These are phyloP conservation scores for Phacellophora camtschatica DNA, from an alignment of 30 jellyfish, hydroid and myxozoan species.

Conservation along the genomic window DNA sequence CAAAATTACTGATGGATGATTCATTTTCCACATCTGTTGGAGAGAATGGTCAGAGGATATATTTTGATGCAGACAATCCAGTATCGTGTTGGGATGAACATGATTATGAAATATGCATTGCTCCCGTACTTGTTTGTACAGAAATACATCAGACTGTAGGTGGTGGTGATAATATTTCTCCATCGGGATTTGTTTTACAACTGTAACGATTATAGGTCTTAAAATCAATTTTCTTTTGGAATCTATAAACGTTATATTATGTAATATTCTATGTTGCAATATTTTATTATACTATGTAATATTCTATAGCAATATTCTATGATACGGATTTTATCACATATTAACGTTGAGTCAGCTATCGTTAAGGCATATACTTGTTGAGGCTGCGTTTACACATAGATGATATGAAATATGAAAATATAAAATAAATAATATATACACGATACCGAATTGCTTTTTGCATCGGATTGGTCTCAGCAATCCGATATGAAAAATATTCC, in stretches of 20 bases:
- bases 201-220: background rate
- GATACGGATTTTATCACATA: too few species aligned
- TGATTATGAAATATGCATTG: slow-evolving; percentile 86
- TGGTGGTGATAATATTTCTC: slow-evolving; percentile 93
- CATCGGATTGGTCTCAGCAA: background rate
- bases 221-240: too few species aligned
- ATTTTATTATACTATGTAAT: too few species aligned
- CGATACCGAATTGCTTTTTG: background rate
- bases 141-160: slow-evolving; percentile 89
- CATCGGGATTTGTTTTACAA: slow-evolving; percentile 81
- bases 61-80: slow-evolving; percentile 67
- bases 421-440: too few species aligned
- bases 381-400: too few species aligned
- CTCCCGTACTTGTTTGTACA: slow-evolving; percentile 95
- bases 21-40: slow-evolving; percentile 73
- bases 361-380: too few species aligned
- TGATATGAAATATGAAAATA: too few species aligned
- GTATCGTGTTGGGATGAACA: slow-evolving; percentile 94
- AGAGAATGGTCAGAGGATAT: slow-evolving; percentile 52
- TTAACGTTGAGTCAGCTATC: too few species aligned
- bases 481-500: background rate
- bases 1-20: slow-evolving; percentile 87
- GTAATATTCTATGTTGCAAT: too few species aligned
- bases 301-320: too few species aligned
- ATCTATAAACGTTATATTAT: too few species aligned